Conservation (phyloP, 2,797 vertebrate genomes). For the Tachyglossus aculeatus region DNA sequence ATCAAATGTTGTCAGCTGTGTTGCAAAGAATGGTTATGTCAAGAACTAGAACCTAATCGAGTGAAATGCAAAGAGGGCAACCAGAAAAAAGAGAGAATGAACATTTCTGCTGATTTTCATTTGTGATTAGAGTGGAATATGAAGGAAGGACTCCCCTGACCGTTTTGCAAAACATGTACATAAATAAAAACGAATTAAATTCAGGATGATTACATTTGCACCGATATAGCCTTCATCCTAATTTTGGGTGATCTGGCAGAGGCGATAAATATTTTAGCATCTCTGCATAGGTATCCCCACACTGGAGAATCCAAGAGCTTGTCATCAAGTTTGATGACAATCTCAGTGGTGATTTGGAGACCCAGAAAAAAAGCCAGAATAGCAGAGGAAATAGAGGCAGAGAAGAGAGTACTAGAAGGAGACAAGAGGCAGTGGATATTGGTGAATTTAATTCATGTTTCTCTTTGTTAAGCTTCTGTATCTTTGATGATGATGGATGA, state of each 20-base stretch:
- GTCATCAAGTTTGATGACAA: neutral
- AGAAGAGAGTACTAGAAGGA: too few species aligned
- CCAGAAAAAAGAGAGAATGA: too few species aligned
- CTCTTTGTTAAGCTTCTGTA: slow-evolving; percentile 13
- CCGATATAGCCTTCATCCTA: neutral
- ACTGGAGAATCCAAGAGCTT: neutral
- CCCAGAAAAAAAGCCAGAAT: too few species aligned
- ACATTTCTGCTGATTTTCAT: neutral
- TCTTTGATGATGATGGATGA: too few species aligned
- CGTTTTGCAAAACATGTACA: too few species aligned
- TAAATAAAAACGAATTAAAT: neutral
- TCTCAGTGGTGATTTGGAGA: too few species aligned
- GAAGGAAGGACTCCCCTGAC: neutral
- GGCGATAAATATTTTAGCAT: neutral
- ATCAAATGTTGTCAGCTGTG: too few species aligned
- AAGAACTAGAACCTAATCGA: too few species aligned
- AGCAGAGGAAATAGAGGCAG: too few species aligned
- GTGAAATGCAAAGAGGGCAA: too few species aligned
- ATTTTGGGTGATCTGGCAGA: neutral
- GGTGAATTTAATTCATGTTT: neutral
- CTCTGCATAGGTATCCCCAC: neutral
- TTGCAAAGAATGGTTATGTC: too few species aligned
- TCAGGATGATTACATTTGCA: neutral
- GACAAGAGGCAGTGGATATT: neutral
- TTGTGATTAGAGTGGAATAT: neutral